Evolutionary conservation across 2,113 vertebrate genomes (phyloP).

Genomic region (Climacteris rufus): DNA sequence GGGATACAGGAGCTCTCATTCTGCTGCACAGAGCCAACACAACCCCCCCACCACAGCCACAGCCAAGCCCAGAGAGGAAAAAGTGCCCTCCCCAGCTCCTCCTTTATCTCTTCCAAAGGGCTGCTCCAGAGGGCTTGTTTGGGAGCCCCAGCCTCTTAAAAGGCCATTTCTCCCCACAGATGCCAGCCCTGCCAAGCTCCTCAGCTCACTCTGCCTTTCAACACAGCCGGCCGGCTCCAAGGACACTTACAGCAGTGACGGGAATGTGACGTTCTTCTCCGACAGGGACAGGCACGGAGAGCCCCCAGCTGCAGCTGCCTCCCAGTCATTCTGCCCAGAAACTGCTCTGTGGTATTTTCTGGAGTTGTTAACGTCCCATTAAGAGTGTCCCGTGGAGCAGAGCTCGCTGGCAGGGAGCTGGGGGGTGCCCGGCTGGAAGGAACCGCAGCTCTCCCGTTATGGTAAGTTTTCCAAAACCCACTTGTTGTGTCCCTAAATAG

Average conservation of each 20-base stretch:
- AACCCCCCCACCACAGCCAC: accelerated
- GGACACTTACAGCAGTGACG: background rate
- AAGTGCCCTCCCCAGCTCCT: background rate
- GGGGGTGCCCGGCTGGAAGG: background rate
- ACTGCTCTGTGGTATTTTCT: background rate
- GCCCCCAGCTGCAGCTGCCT: background rate
- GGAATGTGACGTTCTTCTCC: background rate
- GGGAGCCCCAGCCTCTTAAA: background rate
- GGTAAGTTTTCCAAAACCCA: constrained; percentile 33
- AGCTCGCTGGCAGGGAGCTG: background rate
- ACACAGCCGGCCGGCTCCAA: accelerated
- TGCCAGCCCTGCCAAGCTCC: background rate
- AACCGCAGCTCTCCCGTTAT: background rate
- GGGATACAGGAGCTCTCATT: background rate
- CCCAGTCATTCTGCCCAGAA: background rate
- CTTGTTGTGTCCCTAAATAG: constrained; percentile 30
- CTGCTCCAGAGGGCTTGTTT: background rate
- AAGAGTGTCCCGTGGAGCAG: background rate
- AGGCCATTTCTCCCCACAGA: background rate
- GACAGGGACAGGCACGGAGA: background rate
- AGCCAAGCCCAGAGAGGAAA: background rate
- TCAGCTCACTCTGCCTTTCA: background rate
- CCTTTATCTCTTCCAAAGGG: accelerated
- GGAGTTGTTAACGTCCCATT: background rate
- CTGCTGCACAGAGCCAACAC: background rate